Evolutionary conservation across 2,888 invertebrate genomes (phyloP).

Genomic region (Agrypnus murinus): DNA sequence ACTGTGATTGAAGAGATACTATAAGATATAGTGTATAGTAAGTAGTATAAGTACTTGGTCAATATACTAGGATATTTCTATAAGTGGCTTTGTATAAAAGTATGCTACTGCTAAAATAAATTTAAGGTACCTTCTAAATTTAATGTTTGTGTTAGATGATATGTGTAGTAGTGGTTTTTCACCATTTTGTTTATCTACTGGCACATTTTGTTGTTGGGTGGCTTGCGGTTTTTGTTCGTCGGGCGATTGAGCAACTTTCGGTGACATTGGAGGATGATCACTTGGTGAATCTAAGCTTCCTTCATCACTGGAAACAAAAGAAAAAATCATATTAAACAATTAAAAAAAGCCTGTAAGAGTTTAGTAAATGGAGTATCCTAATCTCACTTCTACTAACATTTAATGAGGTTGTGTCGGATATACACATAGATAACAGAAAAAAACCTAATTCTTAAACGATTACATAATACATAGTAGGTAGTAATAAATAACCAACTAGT

Average conservation of each 20-base stretch:
- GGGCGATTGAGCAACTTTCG: slow-evolving; percentile 64
- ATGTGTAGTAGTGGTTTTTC: slow-evolving; percentile 61
- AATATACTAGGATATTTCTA: slow-evolving; percentile 49
- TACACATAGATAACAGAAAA: no score
- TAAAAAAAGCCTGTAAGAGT: no score
- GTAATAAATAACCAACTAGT: no score
- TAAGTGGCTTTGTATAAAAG: slow-evolving; percentile 64
- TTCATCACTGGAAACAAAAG: slow-evolving; percentile 65
- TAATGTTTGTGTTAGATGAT: slow-evolving; percentile 63
- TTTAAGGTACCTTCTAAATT: slow-evolving; percentile 69
- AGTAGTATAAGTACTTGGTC: slow-evolving; percentile 5
- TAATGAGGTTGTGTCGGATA: no score
- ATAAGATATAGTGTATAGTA: background rate
- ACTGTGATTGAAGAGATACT: no score
- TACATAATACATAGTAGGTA: no score
- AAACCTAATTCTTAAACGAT: no score
- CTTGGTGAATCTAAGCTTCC: slow-evolving; percentile 70
- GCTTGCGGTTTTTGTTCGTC: slow-evolving; percentile 59
- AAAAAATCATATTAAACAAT: no score
- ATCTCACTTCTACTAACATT: no score
- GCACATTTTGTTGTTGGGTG: slow-evolving; percentile 52
- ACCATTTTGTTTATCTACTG: slow-evolving; percentile 61
- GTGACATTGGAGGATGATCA: slow-evolving; percentile 68
- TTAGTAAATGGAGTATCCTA: no score
- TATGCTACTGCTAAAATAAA: slow-evolving; percentile 62